Evolutionary conservation across 1,140 invertebrate genomes (phyloP), one percentile per base, ranked within the genome.

Genomic region (Colletes latitarsis): DNA sequence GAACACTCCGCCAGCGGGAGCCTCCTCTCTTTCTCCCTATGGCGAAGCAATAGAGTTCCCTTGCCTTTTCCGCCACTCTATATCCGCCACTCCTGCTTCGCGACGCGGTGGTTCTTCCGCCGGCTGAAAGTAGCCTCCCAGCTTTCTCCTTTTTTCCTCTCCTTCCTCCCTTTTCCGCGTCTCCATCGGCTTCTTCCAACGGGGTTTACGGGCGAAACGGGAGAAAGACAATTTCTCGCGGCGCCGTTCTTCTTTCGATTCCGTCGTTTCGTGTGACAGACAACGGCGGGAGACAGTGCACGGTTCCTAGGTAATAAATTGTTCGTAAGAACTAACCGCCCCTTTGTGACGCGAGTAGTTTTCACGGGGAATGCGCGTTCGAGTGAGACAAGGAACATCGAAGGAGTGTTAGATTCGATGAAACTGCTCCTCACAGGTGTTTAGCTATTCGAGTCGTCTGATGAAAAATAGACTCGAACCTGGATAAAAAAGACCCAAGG

Each of bases 21-120:
- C 62, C 19, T 19, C 39, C 30, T 62, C 41, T 19, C 41, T 43
- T 8, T 15, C 46, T 53, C 53, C 55, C 66, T 60, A 75, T 72
- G 53, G 64, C 57, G 19, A 68, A 62, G 74, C 84, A 85, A 86
- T 85, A 85, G 84, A 86, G 83, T 82, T 30, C 77, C 64, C 71
- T 85, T 49, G 60, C 71, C 75, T 86, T 30, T 86, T 82, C 83
- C 80, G 83, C 77, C 83, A 86, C 80, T 86, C 80, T 80, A 86
- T 85, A 82, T 85, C 81, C 85, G 72, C 79, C 78, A 82, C 74
- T 86, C 66, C 66, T 57, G 55, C 17, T 74, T 82, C 79, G 79
- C 81, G 62, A 80, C 81, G 69, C 77, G 57, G 69, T 58, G 52
- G 81, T 86, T 86, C 84, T 81, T 81, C 81, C 80, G 75, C 19